Evolutionary conservation across 1,140 invertebrate species (phyloP).

Genomic region (Bacillus rossius): DNA sequence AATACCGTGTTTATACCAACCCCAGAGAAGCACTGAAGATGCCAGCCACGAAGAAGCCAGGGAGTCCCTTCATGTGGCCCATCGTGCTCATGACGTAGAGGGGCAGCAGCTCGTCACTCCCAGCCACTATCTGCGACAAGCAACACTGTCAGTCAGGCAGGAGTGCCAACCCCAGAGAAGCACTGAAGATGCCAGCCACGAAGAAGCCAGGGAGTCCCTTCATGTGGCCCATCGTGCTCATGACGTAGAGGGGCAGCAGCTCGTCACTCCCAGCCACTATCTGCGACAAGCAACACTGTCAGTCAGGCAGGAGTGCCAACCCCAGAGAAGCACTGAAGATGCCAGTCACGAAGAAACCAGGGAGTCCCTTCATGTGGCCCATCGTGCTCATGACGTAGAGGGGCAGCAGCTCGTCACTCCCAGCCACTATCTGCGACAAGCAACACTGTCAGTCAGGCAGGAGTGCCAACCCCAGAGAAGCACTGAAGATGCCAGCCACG

Average conservation of each 20-base stretch:
- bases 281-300: neutral
- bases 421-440: conserved; percentile 25
- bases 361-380: conserved; percentile 41
- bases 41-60: conserved; percentile 85
- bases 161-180: conserved; percentile 63
- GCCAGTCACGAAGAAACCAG: conserved; percentile 85
- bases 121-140: conserved; percentile 25
- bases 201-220: conserved; percentile 66
- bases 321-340: conserved; percentile 67
- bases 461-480: conserved; percentile 63
- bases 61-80: conserved; percentile 41
- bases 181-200: conserved; percentile 73
- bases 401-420: conserved; percentile 72
- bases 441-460: no score
- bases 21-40: conserved; percentile 67
- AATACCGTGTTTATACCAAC: no score
- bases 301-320: no score
- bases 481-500: conserved; percentile 73
- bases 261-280: conserved; percentile 54
- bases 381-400: conserved; percentile 77
- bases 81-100: conserved; percentile 77
- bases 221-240: conserved; percentile 61
- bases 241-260: conserved; percentile 78
- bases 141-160: no score
- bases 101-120: conserved; percentile 72